Evolutionary conservation across 2,797 vertebrate species (phyloP).

Genomic region (Bradypus variegatus): DNA sequence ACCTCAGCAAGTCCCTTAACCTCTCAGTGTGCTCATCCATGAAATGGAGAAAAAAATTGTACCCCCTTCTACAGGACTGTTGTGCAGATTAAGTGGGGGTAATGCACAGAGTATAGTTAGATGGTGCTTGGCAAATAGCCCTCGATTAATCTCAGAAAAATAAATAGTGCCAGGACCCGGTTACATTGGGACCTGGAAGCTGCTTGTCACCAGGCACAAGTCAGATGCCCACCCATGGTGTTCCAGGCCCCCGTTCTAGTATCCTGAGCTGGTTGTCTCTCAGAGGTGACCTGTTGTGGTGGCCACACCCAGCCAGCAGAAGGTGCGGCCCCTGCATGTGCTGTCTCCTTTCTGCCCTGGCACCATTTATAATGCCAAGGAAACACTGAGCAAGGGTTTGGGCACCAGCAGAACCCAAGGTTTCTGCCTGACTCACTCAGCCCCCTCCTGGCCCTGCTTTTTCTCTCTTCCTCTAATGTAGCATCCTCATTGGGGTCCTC

Average conservation of each 20-base stretch:
- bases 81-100: neutral
- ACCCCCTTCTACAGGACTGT: neutral
- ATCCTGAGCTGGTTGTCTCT: neutral
- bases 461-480: neutral
- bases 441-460: neutral
- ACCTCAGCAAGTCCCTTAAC: neutral
- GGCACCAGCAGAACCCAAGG: no score
- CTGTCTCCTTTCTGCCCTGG: neutral
- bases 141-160: neutral
- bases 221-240: neutral
- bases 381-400: neutral
- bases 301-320: neutral
- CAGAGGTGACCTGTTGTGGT: neutral
- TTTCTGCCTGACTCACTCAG: neutral
- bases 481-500: neutral
- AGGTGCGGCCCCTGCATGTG: neutral
- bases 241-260: neutral
- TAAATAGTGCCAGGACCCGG: neutral
- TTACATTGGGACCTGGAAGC: neutral
- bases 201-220: neutral
- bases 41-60: neutral
- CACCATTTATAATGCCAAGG: neutral
- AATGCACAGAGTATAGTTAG: neutral
- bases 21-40: constrained; percentile 34
- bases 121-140: neutral